A percentile compares a stretch with the other conserved stretches of the same genome.
phyloP scores from a whole-genome alignment of 1,140 invertebrate genomes.

The Meteorus sp. region DNA sequence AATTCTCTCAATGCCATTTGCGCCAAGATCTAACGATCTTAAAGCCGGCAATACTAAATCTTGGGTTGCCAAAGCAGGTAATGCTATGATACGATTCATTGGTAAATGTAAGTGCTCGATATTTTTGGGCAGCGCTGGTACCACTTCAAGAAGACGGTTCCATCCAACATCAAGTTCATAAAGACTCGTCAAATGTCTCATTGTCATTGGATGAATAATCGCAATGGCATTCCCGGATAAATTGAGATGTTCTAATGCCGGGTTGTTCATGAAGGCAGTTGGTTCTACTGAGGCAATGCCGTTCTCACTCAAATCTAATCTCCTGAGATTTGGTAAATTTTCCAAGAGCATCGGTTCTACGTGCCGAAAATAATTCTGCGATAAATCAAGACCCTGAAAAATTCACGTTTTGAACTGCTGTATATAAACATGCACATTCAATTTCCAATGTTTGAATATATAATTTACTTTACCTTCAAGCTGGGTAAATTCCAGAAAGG shows the following conservation, averaged over 20 bases:
- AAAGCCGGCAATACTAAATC: constrained; percentile 71
- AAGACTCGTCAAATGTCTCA: constrained; percentile 71
- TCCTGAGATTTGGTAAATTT: constrained; percentile 74
- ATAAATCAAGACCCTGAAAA: constrained; percentile 72
- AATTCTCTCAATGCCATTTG: constrained; percentile 75
- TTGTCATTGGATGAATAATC: constrained; percentile 71
- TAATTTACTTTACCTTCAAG: constrained; percentile 63
- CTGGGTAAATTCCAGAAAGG: constrained; percentile 81
- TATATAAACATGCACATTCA: constrained; percentile 24
- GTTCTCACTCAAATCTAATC: constrained; percentile 80
- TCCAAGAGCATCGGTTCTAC: constrained; percentile 71
- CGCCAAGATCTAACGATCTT: constrained; percentile 73
- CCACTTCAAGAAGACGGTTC: constrained; percentile 72
- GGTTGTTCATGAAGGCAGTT: constrained; percentile 71
- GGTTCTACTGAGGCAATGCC: constrained; percentile 71
- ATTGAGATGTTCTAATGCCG: constrained; percentile 76
- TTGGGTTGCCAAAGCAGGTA: constrained; percentile 67
- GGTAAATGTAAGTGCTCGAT: constrained; percentile 77
- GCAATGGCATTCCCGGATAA: constrained; percentile 73
- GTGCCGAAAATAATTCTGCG: constrained; percentile 72
- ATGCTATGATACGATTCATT: constrained; percentile 70
- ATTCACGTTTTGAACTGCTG: constrained; percentile 1
- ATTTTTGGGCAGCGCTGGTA: constrained; percentile 72
- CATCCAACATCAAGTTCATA: constrained; percentile 78
- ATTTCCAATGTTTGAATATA: neutral